Conservation (phyloP, 2,797 vertebrate species). For the Platalea minor region DNA sequence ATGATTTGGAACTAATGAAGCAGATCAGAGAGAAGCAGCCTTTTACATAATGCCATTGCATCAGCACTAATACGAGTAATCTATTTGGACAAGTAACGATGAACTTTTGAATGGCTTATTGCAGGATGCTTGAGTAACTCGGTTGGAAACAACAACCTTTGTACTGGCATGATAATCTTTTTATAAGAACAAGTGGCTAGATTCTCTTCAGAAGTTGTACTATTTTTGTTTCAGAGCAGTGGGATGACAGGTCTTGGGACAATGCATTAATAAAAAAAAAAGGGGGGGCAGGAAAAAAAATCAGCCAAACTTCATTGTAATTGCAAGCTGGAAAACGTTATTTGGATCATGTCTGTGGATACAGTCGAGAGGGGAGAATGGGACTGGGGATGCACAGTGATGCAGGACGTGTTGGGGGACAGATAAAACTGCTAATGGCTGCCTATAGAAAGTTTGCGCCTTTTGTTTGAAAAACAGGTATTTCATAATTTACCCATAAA, state of each 20-base stretch:
- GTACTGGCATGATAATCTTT: slow-evolving; percentile 56
- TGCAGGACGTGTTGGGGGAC: background rate
- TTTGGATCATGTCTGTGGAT: background rate
- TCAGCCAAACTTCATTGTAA: background rate
- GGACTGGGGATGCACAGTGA: background rate
- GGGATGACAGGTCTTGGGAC: slow-evolving; percentile 16
- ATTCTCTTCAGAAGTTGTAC: slow-evolving; percentile 36
- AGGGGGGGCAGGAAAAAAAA: background rate
- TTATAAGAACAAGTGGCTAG: slow-evolving; percentile 38
- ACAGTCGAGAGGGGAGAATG: background rate
- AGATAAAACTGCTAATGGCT: background rate
- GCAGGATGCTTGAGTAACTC: slow-evolving; percentile 72
- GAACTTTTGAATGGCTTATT: slow-evolving; percentile 71
- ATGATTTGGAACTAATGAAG: slow-evolving; percentile 63
- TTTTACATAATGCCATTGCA: slow-evolving; percentile 55
- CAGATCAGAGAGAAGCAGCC: slow-evolving; percentile 21
- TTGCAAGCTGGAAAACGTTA: slow-evolving; percentile 13
- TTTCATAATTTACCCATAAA: background rate
- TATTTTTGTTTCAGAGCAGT: slow-evolving; percentile 57
- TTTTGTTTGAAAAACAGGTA: background rate
- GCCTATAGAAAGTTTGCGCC: background rate
- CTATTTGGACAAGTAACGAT: slow-evolving; percentile 70
- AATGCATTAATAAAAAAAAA: background rate
- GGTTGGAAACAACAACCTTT: slow-evolving; percentile 71
- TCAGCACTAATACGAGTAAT: slow-evolving; percentile 70